phyloP scores from a whole-genome alignment of 2,888 invertebrate species.

The Caenorhabditis uteleia region DNA sequence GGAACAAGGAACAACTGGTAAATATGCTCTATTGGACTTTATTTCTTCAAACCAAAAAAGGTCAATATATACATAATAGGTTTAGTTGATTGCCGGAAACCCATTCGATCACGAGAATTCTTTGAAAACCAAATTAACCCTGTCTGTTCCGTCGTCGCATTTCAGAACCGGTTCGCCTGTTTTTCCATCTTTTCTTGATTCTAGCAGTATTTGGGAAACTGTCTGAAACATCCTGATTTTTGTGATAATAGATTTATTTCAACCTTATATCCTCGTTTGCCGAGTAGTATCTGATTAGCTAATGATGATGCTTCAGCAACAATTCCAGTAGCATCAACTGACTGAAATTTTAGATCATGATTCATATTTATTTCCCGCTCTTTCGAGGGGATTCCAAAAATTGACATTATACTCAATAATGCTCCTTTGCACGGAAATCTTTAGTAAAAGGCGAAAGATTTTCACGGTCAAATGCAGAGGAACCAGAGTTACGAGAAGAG shows the following conservation, averaged over 20 bases:
- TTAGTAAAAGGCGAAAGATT: conserved; percentile 68
- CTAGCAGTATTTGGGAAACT: conserved; percentile 11
- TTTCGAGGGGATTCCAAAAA: conserved; percentile 18
- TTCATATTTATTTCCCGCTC: conserved; percentile 4
- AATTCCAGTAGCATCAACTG: conserved; percentile 26
- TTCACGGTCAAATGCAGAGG: conserved; percentile 57
- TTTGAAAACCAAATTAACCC: conserved; percentile 30
- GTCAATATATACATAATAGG: too few species aligned
- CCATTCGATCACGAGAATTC: too few species aligned
- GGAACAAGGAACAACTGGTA: too few species aligned
- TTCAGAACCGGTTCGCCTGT: conserved; percentile 15
- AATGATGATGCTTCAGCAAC: conserved; percentile 32
- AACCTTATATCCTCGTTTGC: conserved; percentile 20
- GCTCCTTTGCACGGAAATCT: conserved; percentile 62
- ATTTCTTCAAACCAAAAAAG: too few species aligned
- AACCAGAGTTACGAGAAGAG: too few species aligned
- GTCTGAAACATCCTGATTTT: conserved; percentile 16
- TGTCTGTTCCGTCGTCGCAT: conserved; percentile 34
- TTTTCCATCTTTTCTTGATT: conserved; percentile 11
- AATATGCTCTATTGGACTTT: too few species aligned
- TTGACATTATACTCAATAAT: conserved; percentile 26
- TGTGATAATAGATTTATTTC: not conserved
- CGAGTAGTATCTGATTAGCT: conserved; percentile 19
- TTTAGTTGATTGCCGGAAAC: too few species aligned
- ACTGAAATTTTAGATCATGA: too few species aligned